Evolutionary conservation across 2,113 vertebrate species (phyloP), one percentile per base, ranked within the genome.

Genomic region (Marcusenius ussheri): DNA sequence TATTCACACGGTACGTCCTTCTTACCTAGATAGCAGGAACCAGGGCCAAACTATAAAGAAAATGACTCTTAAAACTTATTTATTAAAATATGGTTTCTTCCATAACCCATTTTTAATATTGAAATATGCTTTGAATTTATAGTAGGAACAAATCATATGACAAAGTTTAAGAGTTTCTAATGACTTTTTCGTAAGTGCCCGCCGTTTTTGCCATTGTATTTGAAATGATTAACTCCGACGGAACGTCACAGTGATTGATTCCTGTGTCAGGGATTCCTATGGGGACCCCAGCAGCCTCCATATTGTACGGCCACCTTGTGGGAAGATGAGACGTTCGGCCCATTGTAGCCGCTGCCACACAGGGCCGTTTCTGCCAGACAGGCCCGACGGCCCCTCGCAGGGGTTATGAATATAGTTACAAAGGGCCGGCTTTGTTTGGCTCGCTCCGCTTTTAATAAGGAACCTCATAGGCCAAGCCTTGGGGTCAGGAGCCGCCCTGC

Each of bases 351-450:
- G 49, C 88, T 56, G 7, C 47, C 45, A 11, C 49, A 84, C n/a
- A n/a, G 85, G n/a, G n/a, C 85, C 27, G 39, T n/a, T 62, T 39
- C 87, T 66, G 87, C 49, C 89, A 51, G 89, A 90, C 90, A 53
- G 9, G 89, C 84, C 88, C 89, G 49, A 9, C 89, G 89, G 91
- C 90, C 92, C 90, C 91, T 94, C 94, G 94, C 93, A 50, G 90
- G 91, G 92, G 95, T 97, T 97, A 97, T 98, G 96, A 97, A 98
- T 98, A 97, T 96, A 95, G 97, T 97, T 96, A 95, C 93, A 92
- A 94, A 91, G 95, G 93, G 95, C 95, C 95, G 94, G 96, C 95
- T 96, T 96, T 96, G 95, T 97, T 97, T 96, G 93, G 93, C 93
- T 95, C 95, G 94, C 93, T 93, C 90, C 94, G 98, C 95, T 96